Conservation (phyloP, 1,140 invertebrate species). For the Tetragnatha versicolor region DNA sequence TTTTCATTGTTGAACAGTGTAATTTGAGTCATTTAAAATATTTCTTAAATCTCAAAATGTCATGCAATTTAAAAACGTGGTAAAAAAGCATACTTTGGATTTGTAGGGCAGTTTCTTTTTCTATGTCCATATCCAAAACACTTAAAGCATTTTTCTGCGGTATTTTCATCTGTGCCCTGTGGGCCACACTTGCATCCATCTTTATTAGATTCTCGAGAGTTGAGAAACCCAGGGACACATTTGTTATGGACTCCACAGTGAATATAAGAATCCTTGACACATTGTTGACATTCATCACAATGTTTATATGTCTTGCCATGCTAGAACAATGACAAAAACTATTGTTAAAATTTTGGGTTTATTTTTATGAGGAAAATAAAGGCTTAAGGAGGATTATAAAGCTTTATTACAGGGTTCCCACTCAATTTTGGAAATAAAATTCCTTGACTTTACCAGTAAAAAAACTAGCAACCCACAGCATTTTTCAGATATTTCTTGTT, state of each 20-base stretch:
- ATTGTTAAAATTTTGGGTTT: too few relatives aligned
- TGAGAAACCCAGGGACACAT: not conserved
- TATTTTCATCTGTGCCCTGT: not conserved
- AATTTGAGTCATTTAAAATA: too few relatives aligned
- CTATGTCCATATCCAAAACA: constrained; percentile 34
- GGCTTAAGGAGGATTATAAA: too few relatives aligned
- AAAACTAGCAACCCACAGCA: too few relatives aligned
- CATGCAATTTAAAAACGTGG: too few relatives aligned
- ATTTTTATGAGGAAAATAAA: too few relatives aligned
- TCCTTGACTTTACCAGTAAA: too few relatives aligned
- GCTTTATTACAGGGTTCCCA: too few relatives aligned
- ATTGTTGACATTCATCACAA: constrained; percentile 24
- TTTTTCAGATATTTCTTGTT: too few relatives aligned
- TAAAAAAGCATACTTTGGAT: not conserved
- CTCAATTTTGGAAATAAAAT: too few relatives aligned
- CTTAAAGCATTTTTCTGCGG: constrained; percentile 2
- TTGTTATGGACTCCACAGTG: constrained; percentile 27
- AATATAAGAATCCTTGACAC: constrained; percentile 30
- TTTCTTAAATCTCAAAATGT: too few relatives aligned
- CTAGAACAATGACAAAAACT: constrained; percentile 21
- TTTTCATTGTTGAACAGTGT: too few relatives aligned
- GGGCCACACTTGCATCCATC: not conserved
- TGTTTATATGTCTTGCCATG: constrained; percentile 46
- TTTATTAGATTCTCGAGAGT: not conserved
- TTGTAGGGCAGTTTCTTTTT: constrained; percentile 17